These are phyloP conservation scores for human (Homo sapiens) DNA, from an alignment of 2,113 vertebrate species.

Conservation along the genomic window DNA sequence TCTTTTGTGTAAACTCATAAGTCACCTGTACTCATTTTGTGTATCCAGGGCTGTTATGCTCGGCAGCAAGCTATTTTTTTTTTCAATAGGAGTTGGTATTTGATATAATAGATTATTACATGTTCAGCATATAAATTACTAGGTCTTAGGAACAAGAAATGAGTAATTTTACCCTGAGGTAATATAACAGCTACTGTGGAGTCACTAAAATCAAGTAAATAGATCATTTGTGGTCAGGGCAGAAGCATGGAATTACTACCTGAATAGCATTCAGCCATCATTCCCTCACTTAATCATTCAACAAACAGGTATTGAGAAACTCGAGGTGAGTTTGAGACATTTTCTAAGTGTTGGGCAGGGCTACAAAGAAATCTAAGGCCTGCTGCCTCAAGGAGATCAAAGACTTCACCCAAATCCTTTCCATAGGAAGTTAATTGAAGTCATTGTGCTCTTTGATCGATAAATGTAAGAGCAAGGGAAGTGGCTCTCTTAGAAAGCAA, in stretches of 20 bases:
- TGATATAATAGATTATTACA: constrained; percentile 49
- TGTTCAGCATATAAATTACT: constrained; percentile 62
- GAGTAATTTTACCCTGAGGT: constrained; percentile 64
- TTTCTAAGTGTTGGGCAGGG: background rate
- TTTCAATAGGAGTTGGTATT: constrained; percentile 55
- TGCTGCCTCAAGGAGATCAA: background rate
- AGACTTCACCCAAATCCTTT: background rate
- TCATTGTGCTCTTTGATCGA: background rate
- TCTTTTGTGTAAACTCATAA: constrained; percentile 68
- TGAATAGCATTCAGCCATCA: background rate
- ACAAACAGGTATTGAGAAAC: constrained; percentile 31
- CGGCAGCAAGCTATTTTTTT: constrained; percentile 6
- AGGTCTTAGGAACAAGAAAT: constrained; percentile 65
- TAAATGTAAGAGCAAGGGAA: background rate
- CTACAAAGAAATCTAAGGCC: background rate
- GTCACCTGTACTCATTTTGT: constrained; percentile 72
- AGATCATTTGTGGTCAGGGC: constrained; percentile 61
- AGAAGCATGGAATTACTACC: background rate
- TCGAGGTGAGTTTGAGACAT: constrained; percentile 2
- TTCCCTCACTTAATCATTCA: constrained; percentile 31
- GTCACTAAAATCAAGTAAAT: constrained; percentile 67
- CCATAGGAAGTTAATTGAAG: background rate
- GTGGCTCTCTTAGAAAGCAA: background rate
- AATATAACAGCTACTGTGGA: constrained; percentile 50
- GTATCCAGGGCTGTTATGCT: constrained; percentile 60